Conservation (phyloP, 2,113 vertebrate species). For the Fukomys damarensis region DNA sequence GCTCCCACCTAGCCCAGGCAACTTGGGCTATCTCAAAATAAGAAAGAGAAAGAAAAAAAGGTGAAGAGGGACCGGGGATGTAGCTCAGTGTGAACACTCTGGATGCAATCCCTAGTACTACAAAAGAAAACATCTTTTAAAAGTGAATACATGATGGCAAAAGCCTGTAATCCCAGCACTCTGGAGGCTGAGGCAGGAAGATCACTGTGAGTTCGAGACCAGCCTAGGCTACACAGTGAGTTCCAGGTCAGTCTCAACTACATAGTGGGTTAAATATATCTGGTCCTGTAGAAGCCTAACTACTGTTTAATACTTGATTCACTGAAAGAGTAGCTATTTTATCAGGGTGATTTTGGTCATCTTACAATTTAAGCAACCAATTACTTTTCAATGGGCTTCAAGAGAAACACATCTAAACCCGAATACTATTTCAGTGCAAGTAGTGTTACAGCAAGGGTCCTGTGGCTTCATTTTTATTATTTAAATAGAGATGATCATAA, state of each 20-base stretch:
- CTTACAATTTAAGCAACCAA: conserved; percentile 39
- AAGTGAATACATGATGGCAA: background rate
- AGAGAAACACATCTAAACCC: background rate
- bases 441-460: background rate
- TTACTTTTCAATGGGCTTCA: conserved; percentile 40
- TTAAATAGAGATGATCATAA: conserved; percentile 75
- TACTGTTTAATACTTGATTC: background rate
- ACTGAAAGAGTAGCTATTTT: background rate
- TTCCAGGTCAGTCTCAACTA: too few relatives aligned
- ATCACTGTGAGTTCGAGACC: too few relatives aligned
- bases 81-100: background rate
- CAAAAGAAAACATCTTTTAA: background rate
- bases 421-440: background rate
- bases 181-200: too few relatives aligned
- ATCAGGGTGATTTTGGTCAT: conserved; percentile 16
- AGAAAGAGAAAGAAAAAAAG: background rate
- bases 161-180: too few relatives aligned
- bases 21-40: background rate
- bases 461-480: conserved; percentile 67
- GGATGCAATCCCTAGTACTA: background rate
- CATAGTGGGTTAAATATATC: background rate
- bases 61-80: background rate
- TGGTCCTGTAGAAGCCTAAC: background rate
- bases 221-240: too few relatives aligned
- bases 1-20: background rate